Evolutionary conservation across 2,888 invertebrate species (phyloP).

Genomic region (Crossocerus cetratus): DNA sequence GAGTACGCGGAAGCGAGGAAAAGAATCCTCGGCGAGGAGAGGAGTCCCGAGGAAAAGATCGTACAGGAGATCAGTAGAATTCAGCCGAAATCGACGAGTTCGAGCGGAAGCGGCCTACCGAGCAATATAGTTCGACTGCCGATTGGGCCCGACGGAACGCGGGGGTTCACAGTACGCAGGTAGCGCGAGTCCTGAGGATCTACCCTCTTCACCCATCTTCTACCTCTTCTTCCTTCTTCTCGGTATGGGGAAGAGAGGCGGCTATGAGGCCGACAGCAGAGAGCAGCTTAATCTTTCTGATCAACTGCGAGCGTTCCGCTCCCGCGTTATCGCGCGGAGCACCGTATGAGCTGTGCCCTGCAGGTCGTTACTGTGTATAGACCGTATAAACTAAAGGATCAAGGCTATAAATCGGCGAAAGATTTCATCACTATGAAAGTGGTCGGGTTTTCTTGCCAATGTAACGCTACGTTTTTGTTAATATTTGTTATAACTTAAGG

Average conservation of each 20-base stretch:
- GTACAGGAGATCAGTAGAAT: constrained; percentile 73
- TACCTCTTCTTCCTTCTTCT: constrained; percentile 65
- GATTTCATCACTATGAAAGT: constrained; percentile 42
- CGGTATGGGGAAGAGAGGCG: constrained; percentile 58
- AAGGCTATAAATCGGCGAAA: constrained; percentile 42
- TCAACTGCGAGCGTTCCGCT: constrained; percentile 34
- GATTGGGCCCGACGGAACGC: constrained; percentile 88
- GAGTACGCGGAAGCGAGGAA: constrained; percentile 95
- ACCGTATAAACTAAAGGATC: constrained; percentile 31
- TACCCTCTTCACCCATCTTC: constrained; percentile 63
- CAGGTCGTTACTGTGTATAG: constrained; percentile 27
- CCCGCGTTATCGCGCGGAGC: constrained; percentile 28
- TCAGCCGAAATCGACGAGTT: constrained; percentile 67
- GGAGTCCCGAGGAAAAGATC: constrained; percentile 84
- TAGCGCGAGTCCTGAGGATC: constrained; percentile 77
- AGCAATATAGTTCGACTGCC: constrained; percentile 84
- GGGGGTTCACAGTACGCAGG: constrained; percentile 84
- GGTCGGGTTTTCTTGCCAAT: constrained; percentile 27
- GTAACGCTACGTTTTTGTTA: constrained; percentile 48
- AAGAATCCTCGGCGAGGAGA: constrained; percentile 92
- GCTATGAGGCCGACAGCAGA: constrained; percentile 73
- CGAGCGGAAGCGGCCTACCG: constrained; percentile 55
- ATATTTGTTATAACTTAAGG: constrained; percentile 42
- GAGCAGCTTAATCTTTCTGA: constrained; percentile 52
- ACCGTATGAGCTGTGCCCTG: constrained; percentile 36